Conservation (phyloP, 2,113 vertebrate species). For the Salvelinus sp. region DNA sequence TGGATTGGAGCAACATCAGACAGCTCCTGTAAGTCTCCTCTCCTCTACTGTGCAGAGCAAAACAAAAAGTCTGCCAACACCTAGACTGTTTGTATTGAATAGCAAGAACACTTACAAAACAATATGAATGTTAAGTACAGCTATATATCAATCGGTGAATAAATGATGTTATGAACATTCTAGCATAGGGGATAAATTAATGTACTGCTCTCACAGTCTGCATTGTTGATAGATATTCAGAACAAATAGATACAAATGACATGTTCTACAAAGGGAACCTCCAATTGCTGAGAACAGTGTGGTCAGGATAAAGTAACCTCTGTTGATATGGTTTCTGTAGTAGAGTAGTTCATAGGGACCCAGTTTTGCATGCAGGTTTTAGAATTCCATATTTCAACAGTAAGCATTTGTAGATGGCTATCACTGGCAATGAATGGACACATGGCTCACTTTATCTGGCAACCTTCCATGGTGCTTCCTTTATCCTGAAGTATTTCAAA, state of each 20-base stretch:
- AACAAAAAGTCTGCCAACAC: neutral
- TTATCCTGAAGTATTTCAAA: neutral
- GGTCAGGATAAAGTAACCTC: too few species aligned
- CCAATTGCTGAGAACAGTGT: too few species aligned
- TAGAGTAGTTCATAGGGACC: neutral
- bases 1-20: slow-evolving; percentile 97
- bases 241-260: too few species aligned
- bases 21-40: slow-evolving; percentile 88
- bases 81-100: neutral
- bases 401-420: slow-evolving; percentile 11
- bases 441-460: neutral
- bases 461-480: neutral
- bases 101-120: neutral
- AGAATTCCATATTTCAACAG: neutral
- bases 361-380: slow-evolving; percentile 28
- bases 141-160: neutral
- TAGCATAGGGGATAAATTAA: neutral
- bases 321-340: too few species aligned
- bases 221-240: too few species aligned
- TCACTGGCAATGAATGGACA: slow-evolving; percentile 5
- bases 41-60: neutral
- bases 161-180: neutral
- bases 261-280: neutral
- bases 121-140: neutral
- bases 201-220: neutral